Evolutionary conservation across 2,888 invertebrate species (phyloP), one percentile per base, ranked within the genome.

Genomic region (Thera britannica): DNA sequence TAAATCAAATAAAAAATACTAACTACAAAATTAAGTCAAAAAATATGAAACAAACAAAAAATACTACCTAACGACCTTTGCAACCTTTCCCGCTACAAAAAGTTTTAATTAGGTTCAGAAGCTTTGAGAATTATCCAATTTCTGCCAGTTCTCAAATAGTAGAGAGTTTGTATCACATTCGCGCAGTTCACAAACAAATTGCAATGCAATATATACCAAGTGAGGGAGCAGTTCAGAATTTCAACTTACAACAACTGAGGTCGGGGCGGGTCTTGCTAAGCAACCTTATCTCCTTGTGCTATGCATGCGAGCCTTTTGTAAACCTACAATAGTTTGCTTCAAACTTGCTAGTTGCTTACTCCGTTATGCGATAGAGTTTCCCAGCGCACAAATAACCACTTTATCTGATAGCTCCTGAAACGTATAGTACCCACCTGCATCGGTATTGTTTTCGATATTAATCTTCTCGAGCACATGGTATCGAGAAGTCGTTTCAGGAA

Each of bases 251-350:
- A 81, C 80, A 78, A 82, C 75, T 79, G 77, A 66, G 72, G 72
- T 66, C 58, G 54, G 58, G 9, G 44, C 9, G 79, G 72, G 74
- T 79, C 75, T 77, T 72, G 62, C 75, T 74, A 74, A 74, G 70
- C 60, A 67, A 67, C 77, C 80, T 85, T 85, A 85, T 85, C 85
- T 83, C 70, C 67, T 62, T 65, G 68, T 70, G 75, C 63, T 65
- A 68, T 72, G 75, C 80, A 77, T 73, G 74, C 70, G 74, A 71
- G 63, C 57, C 75, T 75, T 75, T 74, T 71, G 72, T 70, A 74
- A 71, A 67, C 9, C 2, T 61, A 72, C 68, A 64, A 63, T 61
- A 68, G 74, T 73, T 77, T 75, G 69, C 66, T 77, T 63, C 67
- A 68, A 72, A 83, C 71, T 78, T 75, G 52, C 58, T 65, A 72